phyloP scores from a whole-genome alignment of 2,113 vertebrate genomes.

The human (Homo sapiens) region DNA sequence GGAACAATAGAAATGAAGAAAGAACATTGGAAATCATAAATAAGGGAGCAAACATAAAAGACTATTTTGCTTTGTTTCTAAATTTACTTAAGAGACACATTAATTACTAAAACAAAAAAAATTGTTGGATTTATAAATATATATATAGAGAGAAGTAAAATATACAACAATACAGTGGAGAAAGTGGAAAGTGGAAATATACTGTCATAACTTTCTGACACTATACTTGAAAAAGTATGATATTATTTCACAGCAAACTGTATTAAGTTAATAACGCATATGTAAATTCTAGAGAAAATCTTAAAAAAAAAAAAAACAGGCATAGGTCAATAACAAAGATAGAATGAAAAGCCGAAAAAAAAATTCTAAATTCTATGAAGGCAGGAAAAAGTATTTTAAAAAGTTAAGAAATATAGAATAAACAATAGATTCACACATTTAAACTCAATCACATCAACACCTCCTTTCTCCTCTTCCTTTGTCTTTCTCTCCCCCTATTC shows the following conservation, averaged over 20 bases:
- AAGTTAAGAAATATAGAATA: neutral
- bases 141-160: neutral
- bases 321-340: no score
- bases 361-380: neutral
- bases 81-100: neutral
- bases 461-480: neutral
- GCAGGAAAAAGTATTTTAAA: neutral
- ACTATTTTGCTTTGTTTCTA: neutral
- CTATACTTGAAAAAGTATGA: no score
- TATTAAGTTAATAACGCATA: neutral
- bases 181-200: neutral
- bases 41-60: neutral
- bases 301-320: no score
- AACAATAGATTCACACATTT: neutral
- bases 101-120: neutral
- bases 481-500: neutral
- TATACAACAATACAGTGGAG: neutral
- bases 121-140: neutral
- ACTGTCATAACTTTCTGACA: neutral
- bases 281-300: neutral
- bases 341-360: no score
- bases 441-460: neutral
- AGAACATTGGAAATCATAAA: neutral
- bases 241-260: neutral
- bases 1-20: neutral